A percentile compares a stretch with the other conserved stretches of the same genome.
phyloP scores from a whole-genome alignment of 2,113 vertebrate species.

The Lanius collurio region DNA sequence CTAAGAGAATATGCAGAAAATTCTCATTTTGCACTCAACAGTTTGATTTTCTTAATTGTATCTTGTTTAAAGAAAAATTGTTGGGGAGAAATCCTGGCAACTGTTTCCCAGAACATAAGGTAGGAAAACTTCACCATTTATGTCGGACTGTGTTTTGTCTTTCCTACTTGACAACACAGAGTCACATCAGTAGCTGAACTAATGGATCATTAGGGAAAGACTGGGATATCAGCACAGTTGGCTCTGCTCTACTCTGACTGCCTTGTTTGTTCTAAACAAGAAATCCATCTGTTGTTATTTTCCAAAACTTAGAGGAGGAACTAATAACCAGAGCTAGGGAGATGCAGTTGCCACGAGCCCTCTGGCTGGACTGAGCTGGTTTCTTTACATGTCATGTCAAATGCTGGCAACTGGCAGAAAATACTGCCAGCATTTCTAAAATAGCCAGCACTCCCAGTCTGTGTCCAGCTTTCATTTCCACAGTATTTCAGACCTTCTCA shows the following conservation, averaged over 20 bases:
- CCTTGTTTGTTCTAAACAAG: conserved; percentile 26
- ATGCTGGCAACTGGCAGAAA: neutral
- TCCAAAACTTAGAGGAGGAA: conserved; percentile 23
- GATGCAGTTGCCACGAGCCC: neutral
- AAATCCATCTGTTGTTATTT: conserved; percentile 43
- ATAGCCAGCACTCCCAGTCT: neutral
- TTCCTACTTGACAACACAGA: neutral
- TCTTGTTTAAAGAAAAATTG: neutral
- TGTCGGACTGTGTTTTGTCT: neutral
- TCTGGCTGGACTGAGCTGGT: neutral
- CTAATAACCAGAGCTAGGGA: neutral
- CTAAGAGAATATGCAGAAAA: neutral
- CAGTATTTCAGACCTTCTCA: neutral
- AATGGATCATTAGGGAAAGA: conserved; percentile 21
- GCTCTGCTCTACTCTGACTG: neutral
- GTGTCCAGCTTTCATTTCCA: neutral
- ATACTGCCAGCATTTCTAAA: neutral
- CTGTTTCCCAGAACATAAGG: neutral
- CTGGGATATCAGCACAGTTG: neutral
- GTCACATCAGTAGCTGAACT: neutral
- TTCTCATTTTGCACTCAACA: neutral
- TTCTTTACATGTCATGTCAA: neutral
- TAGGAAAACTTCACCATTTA: neutral
- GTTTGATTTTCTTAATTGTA: neutral
- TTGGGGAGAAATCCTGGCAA: neutral